phyloP scores from a whole-genome alignment of 2,888 invertebrate species.

The Stenichneumon culpator region DNA sequence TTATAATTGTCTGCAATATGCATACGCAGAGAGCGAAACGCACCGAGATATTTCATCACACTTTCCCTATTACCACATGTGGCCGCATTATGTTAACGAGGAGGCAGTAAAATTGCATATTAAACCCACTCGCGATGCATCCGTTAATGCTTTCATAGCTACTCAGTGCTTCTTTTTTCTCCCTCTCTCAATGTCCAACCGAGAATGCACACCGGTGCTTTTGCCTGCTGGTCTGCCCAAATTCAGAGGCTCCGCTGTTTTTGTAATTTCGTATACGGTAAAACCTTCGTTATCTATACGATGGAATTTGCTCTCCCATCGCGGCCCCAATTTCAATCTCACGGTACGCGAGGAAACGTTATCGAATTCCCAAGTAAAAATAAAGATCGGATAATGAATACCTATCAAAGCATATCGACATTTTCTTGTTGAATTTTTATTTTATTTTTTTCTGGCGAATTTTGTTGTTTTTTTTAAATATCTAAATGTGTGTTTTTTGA shows the following conservation, averaged over 20 bases:
- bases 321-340: background rate
- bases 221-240: background rate
- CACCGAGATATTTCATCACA: background rate
- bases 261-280: background rate
- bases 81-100: slow-evolving; percentile 7
- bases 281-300: background rate
- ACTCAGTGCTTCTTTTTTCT: background rate
- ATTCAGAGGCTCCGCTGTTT: background rate
- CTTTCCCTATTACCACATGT: background rate
- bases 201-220: background rate
- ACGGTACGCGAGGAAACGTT: background rate
- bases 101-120: slow-evolving; percentile 19
- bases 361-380: background rate
- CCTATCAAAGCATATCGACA: background rate
- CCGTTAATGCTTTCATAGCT: slow-evolving; percentile 4
- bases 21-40: background rate
- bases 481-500: background rate
- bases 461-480: too few relatives aligned
- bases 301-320: background rate
- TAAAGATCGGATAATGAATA: background rate
- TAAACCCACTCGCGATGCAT: slow-evolving; percentile 8
- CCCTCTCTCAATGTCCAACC: background rate
- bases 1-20: background rate
- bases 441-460: background rate
- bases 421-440: background rate